Percentiles rank a stretch among this genome's conserved stretches.
Conservation (phyloP, 2,797 vertebrate species). For the Gallinago nigripennis region DNA sequence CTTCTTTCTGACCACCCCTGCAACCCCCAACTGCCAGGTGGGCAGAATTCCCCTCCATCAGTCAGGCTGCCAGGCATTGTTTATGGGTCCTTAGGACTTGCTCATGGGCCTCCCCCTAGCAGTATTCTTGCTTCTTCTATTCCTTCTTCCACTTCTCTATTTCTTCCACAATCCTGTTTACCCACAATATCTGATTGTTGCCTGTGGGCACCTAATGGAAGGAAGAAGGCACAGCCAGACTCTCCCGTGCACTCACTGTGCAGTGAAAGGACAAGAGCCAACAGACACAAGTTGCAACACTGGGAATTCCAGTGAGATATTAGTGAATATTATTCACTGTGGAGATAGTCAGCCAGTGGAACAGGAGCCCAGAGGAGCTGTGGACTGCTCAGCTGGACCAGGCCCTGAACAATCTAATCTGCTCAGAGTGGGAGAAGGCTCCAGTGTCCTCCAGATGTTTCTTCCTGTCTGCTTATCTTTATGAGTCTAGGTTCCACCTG, state of each 20-base stretch:
- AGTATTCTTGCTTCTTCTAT: too few relatives aligned
- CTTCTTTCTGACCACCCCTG: too few relatives aligned
- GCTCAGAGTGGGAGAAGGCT: not conserved
- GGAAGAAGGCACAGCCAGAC: not conserved
- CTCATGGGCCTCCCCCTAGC: too few relatives aligned
- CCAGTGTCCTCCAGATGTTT: not conserved
- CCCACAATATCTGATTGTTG: not conserved
- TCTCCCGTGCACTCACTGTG: not conserved
- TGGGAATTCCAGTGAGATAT: not conserved
- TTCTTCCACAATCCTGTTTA: too few relatives aligned
- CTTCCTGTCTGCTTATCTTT: not conserved
- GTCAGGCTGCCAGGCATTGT: too few relatives aligned
- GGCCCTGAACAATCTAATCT: not conserved
- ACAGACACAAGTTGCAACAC: not conserved
- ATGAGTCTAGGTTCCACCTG: not conserved
- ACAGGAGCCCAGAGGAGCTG: not conserved
- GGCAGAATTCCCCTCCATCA: too few relatives aligned
- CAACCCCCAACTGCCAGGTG: too few relatives aligned
- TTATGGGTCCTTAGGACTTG: too few relatives aligned
- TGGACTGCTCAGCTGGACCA: not conserved
- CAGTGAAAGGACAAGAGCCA: not conserved
- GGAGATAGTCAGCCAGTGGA: not conserved
- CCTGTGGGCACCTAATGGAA: not conserved
- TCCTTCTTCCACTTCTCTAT: too few relatives aligned
- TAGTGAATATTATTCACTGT: not conserved